phyloP scores from a whole-genome alignment of 53 echinoderm and acorn worm genomes.

The Stichopus horrens region DNA sequence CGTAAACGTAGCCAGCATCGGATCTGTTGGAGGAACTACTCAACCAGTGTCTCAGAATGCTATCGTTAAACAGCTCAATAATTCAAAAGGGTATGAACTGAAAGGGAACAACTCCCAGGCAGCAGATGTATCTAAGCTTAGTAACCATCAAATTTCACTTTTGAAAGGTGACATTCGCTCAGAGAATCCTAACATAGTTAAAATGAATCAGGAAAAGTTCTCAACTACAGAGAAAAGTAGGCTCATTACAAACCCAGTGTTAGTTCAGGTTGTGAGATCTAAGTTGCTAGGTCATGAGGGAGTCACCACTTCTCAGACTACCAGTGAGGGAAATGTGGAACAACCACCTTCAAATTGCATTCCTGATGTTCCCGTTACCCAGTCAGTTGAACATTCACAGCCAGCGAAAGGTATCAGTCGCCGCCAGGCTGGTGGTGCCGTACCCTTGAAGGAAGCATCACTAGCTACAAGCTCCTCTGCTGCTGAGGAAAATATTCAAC shows the following conservation, averaged over 20 bases:
- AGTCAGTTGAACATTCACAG: too few relatives aligned
- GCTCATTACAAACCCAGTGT: neutral
- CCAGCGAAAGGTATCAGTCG: too few relatives aligned
- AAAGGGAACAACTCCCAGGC: neutral
- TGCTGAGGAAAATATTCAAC: too few relatives aligned
- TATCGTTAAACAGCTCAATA: neutral
- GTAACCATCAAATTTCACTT: neutral
- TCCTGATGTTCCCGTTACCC: too few relatives aligned
- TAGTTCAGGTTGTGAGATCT: neutral
- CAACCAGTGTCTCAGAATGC: neutral
- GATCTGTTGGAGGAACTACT: too few relatives aligned
- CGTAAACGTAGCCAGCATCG: too few relatives aligned
- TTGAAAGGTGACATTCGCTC: neutral
- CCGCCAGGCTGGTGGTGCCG: too few relatives aligned
- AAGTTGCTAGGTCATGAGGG: neutral
- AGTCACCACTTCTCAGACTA: neutral
- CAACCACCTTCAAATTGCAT: too few relatives aligned
- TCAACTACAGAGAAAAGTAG: neutral
- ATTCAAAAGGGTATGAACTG: neutral
- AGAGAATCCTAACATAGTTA: neutral
- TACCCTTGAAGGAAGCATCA: too few relatives aligned
- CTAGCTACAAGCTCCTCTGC: too few relatives aligned
- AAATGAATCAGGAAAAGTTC: too few relatives aligned
- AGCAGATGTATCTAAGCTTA: neutral
- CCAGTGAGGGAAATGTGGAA: neutral